Percentiles rank a stretch among this genome's conserved stretches.
Evolutionary conservation across 2,797 vertebrate genomes (phyloP).

Genomic region (Garrulus glandarius): DNA sequence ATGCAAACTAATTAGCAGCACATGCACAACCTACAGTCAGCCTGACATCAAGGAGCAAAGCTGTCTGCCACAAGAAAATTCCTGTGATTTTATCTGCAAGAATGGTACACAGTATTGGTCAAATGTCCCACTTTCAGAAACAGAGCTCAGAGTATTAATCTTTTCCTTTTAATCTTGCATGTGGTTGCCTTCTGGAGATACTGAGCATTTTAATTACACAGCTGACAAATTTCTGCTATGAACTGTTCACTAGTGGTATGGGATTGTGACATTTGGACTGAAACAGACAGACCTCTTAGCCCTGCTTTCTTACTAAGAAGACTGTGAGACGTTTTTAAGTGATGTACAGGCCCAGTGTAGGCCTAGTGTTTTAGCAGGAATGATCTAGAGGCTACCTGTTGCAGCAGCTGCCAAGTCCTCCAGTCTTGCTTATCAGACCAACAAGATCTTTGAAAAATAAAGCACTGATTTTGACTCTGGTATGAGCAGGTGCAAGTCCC

Average conservation of each 20-base stretch:
- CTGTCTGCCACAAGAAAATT: not conserved
- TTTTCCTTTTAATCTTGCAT: not conserved
- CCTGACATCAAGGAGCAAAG: not conserved
- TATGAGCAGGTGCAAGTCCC: not conserved
- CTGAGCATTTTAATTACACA: not conserved
- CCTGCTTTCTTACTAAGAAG: not conserved
- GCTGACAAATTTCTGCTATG: not conserved
- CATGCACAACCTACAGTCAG: accelerated
- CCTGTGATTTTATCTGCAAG: not conserved
- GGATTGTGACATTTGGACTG: not conserved
- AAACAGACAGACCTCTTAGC: not conserved
- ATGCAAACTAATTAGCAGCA: not conserved
- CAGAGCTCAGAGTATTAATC: not conserved
- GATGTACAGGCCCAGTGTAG: not conserved
- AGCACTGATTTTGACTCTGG: not conserved
- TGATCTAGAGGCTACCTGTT: not conserved
- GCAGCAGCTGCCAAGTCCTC: not conserved
- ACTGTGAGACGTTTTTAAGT: not conserved
- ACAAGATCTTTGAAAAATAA: not conserved
- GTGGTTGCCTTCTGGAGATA: not conserved
- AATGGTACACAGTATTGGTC: not conserved
- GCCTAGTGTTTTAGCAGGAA: not conserved
- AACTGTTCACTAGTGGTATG: not conserved
- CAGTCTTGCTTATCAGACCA: not conserved
- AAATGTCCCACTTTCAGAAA: not conserved